Percentiles rank a stretch among this genome's conserved stretches.
Evolutionary conservation across 2,888 invertebrate genomes (phyloP).

Genomic region (Pilophorus perplexus): DNA sequence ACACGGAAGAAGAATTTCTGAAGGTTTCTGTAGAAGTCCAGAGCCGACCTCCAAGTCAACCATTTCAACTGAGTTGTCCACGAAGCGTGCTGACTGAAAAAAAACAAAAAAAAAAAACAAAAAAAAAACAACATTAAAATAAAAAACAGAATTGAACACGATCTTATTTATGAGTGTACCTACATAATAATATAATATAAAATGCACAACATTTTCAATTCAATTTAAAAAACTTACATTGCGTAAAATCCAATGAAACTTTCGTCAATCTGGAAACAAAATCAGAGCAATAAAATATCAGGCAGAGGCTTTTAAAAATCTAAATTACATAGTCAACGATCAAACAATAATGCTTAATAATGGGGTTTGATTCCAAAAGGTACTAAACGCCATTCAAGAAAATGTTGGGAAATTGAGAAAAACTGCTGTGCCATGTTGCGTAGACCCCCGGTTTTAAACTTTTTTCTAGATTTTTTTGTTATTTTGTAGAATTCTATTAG

Average conservation of each 20-base stretch:
- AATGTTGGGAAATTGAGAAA: no score
- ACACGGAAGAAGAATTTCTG: slow-evolving; percentile 62
- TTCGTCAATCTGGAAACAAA: slow-evolving; percentile 48
- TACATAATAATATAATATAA: neutral
- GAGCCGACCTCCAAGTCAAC: slow-evolving; percentile 66
- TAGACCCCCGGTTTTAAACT: no score
- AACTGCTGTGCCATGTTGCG: no score
- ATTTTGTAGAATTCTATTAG: no score
- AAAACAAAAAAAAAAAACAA: slow-evolving; percentile 37
- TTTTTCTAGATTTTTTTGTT: no score
- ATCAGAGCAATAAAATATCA: no score
- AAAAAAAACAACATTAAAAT: neutral
- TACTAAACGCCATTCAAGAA: no score
- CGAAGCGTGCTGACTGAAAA: slow-evolving; percentile 53
- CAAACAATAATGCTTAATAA: no score
- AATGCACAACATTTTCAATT: neutral
- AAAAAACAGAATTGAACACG: neutral
- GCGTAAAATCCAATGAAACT: slow-evolving; percentile 47
- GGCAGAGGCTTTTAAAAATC: no score
- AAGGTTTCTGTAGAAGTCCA: slow-evolving; percentile 65
- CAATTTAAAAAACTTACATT: slow-evolving; percentile 44
- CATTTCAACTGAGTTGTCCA: slow-evolving; percentile 65
- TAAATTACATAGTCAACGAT: no score
- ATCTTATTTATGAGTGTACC: neutral
- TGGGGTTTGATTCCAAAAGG: no score